phyloP scores from a whole-genome alignment of 2,113 vertebrate species.

The Chrysochloris asiatica region DNA sequence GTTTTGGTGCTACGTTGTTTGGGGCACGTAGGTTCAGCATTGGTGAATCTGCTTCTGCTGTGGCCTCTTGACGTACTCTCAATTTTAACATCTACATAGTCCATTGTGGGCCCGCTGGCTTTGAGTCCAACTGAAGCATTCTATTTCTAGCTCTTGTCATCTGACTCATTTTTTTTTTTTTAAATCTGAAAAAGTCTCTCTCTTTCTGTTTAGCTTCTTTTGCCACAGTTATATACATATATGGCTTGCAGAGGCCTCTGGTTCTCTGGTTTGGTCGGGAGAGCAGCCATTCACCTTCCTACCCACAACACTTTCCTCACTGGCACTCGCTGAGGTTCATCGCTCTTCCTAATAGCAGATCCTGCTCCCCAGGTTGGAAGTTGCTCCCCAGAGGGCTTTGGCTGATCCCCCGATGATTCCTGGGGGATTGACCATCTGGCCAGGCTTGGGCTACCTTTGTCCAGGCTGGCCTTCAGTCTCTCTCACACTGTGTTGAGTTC shows the following conservation, averaged over 20 bases:
- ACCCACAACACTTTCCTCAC: not conserved
- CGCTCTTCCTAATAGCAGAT: not conserved
- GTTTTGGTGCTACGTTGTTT: not conserved
- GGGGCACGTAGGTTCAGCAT: not conserved
- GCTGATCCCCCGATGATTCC: not conserved
- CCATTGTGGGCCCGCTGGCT: not conserved
- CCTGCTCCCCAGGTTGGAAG: not conserved
- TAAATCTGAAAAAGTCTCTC: not conserved
- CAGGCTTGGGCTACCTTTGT: not conserved
- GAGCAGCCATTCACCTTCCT: not conserved
- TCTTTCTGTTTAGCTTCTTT: not conserved
- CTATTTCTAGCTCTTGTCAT: not conserved
- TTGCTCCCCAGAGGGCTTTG: not conserved
- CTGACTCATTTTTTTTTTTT: not conserved
- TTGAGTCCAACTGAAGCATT: not conserved
- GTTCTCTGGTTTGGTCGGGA: not conserved
- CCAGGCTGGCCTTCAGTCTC: not conserved
- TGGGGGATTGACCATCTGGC: not conserved
- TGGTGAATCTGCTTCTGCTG: not conserved
- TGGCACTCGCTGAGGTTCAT: not conserved
- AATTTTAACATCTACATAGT: not conserved
- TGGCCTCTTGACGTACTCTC: not conserved
- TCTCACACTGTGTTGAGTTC: not conserved
- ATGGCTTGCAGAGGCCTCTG: not conserved
- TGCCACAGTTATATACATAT: not conserved